Evolutionary conservation across 2,113 vertebrate genomes (phyloP), one percentile per base, ranked within the genome.

Genomic region (Coturnix japonica): DNA sequence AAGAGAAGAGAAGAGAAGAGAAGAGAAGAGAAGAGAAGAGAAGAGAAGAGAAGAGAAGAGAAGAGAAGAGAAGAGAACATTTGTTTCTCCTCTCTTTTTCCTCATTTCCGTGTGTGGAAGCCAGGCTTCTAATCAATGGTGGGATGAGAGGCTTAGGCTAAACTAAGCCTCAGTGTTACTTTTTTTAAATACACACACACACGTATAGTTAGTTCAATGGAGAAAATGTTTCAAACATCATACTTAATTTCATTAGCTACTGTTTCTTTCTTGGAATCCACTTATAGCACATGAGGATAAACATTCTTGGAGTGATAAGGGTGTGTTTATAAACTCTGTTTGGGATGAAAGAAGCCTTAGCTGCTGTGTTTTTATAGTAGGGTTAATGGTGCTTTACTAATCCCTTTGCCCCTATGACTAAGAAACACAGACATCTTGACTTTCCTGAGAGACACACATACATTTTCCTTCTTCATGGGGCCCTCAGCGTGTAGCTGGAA

Each of bases 331-430:
- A 97, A 97, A 96, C 93, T 95, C 89, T 46, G 66, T 94, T 96
- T 96, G 94, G 95, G 97, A 97, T 96, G 96, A 97, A 98, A 97
- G 97, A 96, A 97, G 46, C 37, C 69, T 72, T 76, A 85, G 90
- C 86, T 92, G 89, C 63, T 92, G 94, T 97, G 94, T 96, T 97
- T 97, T 97, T 93, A 88, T 85, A 95, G 91, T 94, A 93, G 88
- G 86, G 96, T 96, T 97, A 97, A 97, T 96, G 95, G 92, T 91
- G 91, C 96, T 97, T 97, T 95, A 88, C 96, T 97, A 97, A 97
- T 96, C 95, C 94, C 84, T 80, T 85, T n/a, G n/a, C n/a, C 93
- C 96, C 94, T 95, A 82, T 81, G 94, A 89, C 83, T 88, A 95
- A 93, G 91, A 47, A 89, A 76, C 83, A 26, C 75, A 95, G 93